A percentile compares a stretch with the other conserved stretches of the same genome.
Evolutionary conservation across 1,140 invertebrate species (phyloP).

Genomic region (Euwallacea fornicatus): DNA sequence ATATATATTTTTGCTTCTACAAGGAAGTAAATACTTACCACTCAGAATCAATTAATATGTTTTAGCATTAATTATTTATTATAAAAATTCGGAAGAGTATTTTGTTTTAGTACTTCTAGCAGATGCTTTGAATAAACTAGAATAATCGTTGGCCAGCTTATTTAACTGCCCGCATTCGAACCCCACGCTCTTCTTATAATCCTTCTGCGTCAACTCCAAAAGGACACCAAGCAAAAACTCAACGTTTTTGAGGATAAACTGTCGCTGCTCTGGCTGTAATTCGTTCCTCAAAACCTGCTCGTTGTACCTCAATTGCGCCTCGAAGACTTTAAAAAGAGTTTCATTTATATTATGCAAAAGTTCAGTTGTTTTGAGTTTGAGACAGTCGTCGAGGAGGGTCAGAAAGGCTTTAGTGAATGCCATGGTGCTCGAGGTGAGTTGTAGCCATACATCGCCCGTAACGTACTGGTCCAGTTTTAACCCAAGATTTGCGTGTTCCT

Average conservation of each 20-base stretch:
- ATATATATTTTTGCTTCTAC: no score
- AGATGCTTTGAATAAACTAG: constrained; percentile 31
- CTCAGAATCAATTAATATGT: no score
- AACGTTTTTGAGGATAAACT: constrained; percentile 60
- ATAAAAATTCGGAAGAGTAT: constrained; percentile 54
- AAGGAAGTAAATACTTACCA: no score
- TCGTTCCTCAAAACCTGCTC: constrained; percentile 61
- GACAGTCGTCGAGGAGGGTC: constrained; percentile 67
- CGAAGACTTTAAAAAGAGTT: constrained; percentile 66
- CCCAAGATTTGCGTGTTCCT: constrained; percentile 62
- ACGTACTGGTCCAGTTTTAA: constrained; percentile 59
- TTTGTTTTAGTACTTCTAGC: constrained; percentile 47
- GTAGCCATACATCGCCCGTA: constrained; percentile 67
- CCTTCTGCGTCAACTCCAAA: constrained; percentile 56
- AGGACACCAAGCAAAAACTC: constrained; percentile 59
- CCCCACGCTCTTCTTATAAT: constrained; percentile 52
- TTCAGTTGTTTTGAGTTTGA: constrained; percentile 67
- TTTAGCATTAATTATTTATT: constrained; percentile 17
- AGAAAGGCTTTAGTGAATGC: constrained; percentile 71
- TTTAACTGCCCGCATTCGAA: constrained; percentile 50
- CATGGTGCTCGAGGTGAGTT: constrained; percentile 69
- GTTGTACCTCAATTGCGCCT: constrained; percentile 67
- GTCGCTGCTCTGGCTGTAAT: constrained; percentile 59
- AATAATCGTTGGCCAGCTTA: constrained; percentile 51
- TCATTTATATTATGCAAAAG: constrained; percentile 65